Percentiles rank a stretch among this genome's conserved stretches.
Evolutionary conservation across 2,888 invertebrate genomes (phyloP).

Genomic region (Macrosoma leucophasiata): DNA sequence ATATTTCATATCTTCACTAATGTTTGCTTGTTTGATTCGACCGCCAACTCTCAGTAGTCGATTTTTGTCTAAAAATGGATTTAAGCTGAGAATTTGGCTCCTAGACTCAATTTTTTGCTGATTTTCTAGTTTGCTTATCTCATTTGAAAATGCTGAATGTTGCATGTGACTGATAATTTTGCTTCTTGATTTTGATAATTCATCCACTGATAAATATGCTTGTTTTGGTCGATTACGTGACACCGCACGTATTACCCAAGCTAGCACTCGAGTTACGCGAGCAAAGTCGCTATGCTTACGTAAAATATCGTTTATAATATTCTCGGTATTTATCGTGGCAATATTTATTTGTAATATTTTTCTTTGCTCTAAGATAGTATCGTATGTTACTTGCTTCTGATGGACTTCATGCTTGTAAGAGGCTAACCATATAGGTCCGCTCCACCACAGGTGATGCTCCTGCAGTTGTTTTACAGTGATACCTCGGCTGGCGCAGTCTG

Average conservation of each 20-base stretch:
- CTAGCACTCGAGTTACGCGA: slow-evolving; percentile 3
- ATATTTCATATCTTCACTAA: slow-evolving; percentile 6
- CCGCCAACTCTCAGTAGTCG: slow-evolving; percentile 15
- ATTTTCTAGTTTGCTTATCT: slow-evolving; percentile 5
- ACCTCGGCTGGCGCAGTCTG: slow-evolving; percentile 21
- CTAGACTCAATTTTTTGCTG: slow-evolving; percentile 1
- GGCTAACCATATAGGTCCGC: background rate
- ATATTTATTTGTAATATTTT: too few relatives aligned
- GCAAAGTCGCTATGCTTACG: slow-evolving; percentile 3
- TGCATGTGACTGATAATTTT: slow-evolving; percentile 3
- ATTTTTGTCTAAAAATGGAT: slow-evolving; percentile 14
- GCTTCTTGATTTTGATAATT: slow-evolving; percentile 2
- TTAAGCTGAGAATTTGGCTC: slow-evolving; percentile 11
- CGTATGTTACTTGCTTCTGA: too few relatives aligned
- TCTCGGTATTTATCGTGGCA: background rate
- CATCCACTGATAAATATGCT: slow-evolving; percentile 3
- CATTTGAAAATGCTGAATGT: slow-evolving; percentile 2
- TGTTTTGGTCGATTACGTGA: slow-evolving; percentile 1
- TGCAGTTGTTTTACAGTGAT: slow-evolving; percentile 8
- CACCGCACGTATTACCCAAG: slow-evolving; percentile 4
- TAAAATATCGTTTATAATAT: slow-evolving; percentile 2
- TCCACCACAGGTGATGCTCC: slow-evolving; percentile 2
- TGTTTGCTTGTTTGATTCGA: slow-evolving; percentile 10
- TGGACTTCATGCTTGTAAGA: too few relatives aligned
- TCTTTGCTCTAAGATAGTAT: too few relatives aligned